phyloP scores from a whole-genome alignment of 2,888 invertebrate species.

The Arrhopalites spinosus region DNA sequence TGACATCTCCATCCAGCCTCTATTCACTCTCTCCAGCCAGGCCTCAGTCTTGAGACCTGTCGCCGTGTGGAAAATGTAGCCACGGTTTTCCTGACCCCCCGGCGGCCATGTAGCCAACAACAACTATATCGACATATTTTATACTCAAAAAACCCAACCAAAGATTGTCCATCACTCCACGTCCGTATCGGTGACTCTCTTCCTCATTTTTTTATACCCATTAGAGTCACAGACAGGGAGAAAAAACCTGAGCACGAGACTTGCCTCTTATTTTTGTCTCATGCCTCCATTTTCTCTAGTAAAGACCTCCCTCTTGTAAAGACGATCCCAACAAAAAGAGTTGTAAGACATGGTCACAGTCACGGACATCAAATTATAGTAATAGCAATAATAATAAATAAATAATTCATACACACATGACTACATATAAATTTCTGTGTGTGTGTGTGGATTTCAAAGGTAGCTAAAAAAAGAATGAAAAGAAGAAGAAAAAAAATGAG shows the following conservation, averaged over 20 bases:
- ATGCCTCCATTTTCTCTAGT: background rate
- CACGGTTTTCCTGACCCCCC: slow-evolving; percentile 14
- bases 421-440: background rate
- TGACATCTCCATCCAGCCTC: slow-evolving; percentile 37
- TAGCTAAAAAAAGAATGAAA: background rate
- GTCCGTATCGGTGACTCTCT: background rate
- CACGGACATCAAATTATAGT: slow-evolving; percentile 27
- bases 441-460: background rate
- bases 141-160: no score
- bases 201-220: background rate
- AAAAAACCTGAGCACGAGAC: background rate
- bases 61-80: background rate
- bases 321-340: background rate
- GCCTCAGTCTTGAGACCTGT: background rate
- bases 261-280: slow-evolving; percentile 15
- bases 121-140: slow-evolving; percentile 13
- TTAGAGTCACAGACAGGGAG: background rate
- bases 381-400: background rate
- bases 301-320: background rate
- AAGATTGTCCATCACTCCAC: no score
- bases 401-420: background rate
- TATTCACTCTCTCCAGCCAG: background rate
- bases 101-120: background rate
- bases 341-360: slow-evolving; percentile 10
- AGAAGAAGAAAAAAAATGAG: slow-evolving; percentile 24